phyloP scores from a whole-genome alignment of 2,797 vertebrate genomes.

The Sebastes minor region DNA sequence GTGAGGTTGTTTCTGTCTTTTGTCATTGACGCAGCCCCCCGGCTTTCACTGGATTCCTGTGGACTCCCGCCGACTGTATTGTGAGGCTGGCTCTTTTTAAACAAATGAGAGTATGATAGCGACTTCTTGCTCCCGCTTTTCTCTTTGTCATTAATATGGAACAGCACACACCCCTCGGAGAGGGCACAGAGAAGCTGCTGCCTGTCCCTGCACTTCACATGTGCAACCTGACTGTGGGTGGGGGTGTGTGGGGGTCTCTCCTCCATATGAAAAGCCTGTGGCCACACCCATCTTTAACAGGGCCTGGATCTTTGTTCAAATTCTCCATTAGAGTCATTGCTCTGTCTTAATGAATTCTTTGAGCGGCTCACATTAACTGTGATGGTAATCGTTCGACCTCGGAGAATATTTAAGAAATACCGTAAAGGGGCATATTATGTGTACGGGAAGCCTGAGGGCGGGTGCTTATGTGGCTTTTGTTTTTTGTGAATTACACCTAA shows the following conservation, averaged over 20 bases:
- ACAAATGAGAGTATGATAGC: conserved; percentile 80
- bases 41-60: conserved; percentile 72
- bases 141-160: conserved; percentile 82
- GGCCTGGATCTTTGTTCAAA: conserved; percentile 73
- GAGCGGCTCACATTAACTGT: conserved; percentile 65
- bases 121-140: conserved; percentile 77
- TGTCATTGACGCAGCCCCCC: conserved; percentile 75
- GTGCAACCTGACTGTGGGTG: conserved; percentile 60
- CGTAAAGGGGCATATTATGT: conserved; percentile 21
- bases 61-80: conserved; percentile 80
- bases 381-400: conserved; percentile 61
- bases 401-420: conserved; percentile 46
- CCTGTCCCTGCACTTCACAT: conserved; percentile 67
- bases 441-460: conserved; percentile 32
- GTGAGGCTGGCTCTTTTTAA: conserved; percentile 76
- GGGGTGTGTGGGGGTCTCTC: conserved; percentile 29
- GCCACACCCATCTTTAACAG: conserved; percentile 75
- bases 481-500: conserved; percentile 55
- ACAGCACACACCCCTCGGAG: conserved; percentile 75
- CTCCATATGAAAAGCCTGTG: conserved; percentile 75
- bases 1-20: conserved; percentile 78
- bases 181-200: conserved; percentile 65
- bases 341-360: conserved; percentile 72
- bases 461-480: conserved; percentile 55
- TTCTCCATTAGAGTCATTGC: conserved; percentile 67